Percentiles rank a stretch among this genome's conserved stretches.
Evolutionary conservation across 2,113 vertebrate species (phyloP).

Genomic region (Forbesichthys papilliferus): DNA sequence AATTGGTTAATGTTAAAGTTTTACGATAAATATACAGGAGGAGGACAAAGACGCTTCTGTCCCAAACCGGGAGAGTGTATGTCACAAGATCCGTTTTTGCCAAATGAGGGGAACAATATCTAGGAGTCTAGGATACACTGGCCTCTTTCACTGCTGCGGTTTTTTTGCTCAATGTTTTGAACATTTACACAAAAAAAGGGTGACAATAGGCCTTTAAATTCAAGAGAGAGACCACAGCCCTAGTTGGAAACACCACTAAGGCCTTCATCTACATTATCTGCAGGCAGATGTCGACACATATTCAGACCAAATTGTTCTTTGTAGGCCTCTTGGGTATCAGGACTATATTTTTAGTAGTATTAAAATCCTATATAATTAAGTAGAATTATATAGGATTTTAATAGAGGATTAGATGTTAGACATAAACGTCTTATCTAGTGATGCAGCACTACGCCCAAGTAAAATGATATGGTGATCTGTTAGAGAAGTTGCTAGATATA

Average conservation of each 20-base stretch:
- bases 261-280: conserved; percentile 36
- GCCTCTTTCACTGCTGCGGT: conserved; percentile 66
- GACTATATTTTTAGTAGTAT: background rate
- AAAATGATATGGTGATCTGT: background rate
- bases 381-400: too few species aligned
- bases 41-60: conserved; percentile 74
- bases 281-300: conserved; percentile 50
- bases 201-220: conserved; percentile 62
- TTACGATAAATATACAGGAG: conserved; percentile 52
- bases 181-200: conserved; percentile 66
- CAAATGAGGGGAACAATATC: conserved; percentile 66
- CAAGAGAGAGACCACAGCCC: conserved; percentile 39
- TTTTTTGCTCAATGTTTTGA: conserved; percentile 58
- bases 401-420: too few species aligned
- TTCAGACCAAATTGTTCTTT: conserved; percentile 37
- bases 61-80: conserved; percentile 60
- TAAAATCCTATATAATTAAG: too few species aligned
- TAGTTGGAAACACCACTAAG: conserved; percentile 52
- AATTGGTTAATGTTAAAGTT: conserved; percentile 65
- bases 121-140: conserved; percentile 62
- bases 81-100: conserved; percentile 74
- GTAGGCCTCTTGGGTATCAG: conserved; percentile 17
- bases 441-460: conserved; percentile 16
- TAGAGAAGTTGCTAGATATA: too few species aligned
- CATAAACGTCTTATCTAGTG: background rate